A percentile compares a stretch with the other conserved stretches of the same genome.
phyloP scores from a whole-genome alignment of 2,888 invertebrate species.

The Mythimna lalbum region DNA sequence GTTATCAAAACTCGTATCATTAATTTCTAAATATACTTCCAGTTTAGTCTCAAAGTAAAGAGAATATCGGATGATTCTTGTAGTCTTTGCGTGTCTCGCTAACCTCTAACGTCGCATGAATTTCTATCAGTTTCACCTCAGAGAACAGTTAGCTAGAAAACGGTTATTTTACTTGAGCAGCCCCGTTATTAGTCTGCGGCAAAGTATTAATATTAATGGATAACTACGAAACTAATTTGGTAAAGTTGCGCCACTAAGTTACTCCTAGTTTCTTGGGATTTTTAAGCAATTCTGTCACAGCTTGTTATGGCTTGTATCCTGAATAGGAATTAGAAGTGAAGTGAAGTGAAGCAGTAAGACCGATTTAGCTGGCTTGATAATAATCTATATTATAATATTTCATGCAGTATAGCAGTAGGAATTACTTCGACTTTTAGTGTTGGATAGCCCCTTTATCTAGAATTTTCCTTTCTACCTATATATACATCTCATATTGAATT shows the following conservation, averaged over 20 bases:
- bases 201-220: slow-evolving; percentile 58
- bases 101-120: slow-evolving; percentile 55
- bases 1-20: neutral
- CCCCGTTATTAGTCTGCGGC: slow-evolving; percentile 44
- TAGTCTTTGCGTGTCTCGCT: slow-evolving; percentile 23
- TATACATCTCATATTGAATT: too few species aligned
- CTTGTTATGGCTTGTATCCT: slow-evolving; percentile 13
- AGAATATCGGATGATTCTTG: slow-evolving; percentile 42
- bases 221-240: slow-evolving; percentile 52
- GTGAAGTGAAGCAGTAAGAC: neutral
- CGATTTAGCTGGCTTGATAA: too few species aligned
- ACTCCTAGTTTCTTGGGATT: slow-evolving; percentile 36
- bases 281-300: slow-evolving; percentile 35
- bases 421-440: too few species aligned
- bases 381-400: neutral
- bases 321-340: slow-evolving; percentile 8
- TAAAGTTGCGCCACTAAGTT: slow-evolving; percentile 26
- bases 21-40: neutral
- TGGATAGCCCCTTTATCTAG: too few species aligned
- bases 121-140: slow-evolving; percentile 58
- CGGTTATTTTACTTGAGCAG: slow-evolving; percentile 38
- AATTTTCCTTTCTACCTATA: too few species aligned
- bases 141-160: slow-evolving; percentile 45
- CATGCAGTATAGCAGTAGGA: too few species aligned
- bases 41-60: slow-evolving; percentile 15